A percentile compares a stretch with the other conserved stretches of the same genome.
These are phyloP conservation scores for Zaprionus taronus DNA, from an alignment of 1,140 invertebrate genomes.

Conservation along the genomic window DNA sequence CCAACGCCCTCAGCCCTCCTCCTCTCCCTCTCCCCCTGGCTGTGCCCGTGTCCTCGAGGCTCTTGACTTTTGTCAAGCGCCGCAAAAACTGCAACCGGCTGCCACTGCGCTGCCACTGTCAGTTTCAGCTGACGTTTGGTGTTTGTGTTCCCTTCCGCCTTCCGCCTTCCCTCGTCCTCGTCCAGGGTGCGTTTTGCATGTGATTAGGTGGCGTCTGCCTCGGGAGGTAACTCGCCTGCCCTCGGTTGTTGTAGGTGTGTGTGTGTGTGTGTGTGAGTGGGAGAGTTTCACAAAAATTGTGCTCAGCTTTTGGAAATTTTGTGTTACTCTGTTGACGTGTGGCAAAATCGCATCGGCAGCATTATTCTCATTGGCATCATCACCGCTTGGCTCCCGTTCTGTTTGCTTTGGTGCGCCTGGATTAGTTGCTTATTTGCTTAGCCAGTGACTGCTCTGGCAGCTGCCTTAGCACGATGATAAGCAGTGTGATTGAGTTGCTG, in stretches of 20 bases:
- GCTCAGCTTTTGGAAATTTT: constrained; percentile 33
- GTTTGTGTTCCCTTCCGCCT: constrained; percentile 24
- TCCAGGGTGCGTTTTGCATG: constrained; percentile 43
- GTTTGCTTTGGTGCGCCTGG: constrained; percentile 27
- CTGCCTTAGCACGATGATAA: background rate
- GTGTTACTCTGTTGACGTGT: constrained; percentile 31
- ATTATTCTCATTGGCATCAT: constrained; percentile 55
- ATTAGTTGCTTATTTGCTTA: constrained; percentile 37
- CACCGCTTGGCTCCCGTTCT: constrained; percentile 16
- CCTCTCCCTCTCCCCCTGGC: too few species aligned
- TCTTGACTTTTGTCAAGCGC: constrained; percentile 62
- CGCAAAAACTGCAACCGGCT: constrained; percentile 49
- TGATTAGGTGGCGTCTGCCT: constrained; percentile 46
- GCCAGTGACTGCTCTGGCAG: background rate
- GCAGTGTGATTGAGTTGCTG: background rate
- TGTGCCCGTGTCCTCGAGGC: constrained; percentile 53
- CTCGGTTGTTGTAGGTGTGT: constrained; percentile 7
- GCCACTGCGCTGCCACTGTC: constrained; percentile 51
- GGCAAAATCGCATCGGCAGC: constrained; percentile 48
- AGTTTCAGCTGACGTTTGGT: constrained; percentile 63
- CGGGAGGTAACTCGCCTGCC: constrained; percentile 19
- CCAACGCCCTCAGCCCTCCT: background rate
- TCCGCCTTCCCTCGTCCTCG: background rate
- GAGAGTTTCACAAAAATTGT: constrained; percentile 34
- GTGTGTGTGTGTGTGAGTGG: constrained; percentile 2